Percentiles rank a stretch among this genome's conserved stretches.
Conservation (phyloP, 2,113 vertebrate species). For the Microtus ochrogaster region DNA sequence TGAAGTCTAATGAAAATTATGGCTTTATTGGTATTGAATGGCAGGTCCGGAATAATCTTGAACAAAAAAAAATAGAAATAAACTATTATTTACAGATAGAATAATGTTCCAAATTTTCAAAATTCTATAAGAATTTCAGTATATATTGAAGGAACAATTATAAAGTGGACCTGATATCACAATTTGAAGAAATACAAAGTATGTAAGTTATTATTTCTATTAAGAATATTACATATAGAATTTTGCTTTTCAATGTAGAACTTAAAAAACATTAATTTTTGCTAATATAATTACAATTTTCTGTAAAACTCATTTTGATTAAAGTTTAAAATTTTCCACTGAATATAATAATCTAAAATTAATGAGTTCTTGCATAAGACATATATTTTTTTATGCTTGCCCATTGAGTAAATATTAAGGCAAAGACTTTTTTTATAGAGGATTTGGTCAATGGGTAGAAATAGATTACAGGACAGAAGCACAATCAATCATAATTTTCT, state of each 20-base stretch:
- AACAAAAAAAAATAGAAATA: conserved; percentile 11
- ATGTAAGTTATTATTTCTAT: neutral
- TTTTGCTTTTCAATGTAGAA: neutral
- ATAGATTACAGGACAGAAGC: neutral
- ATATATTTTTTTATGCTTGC: neutral
- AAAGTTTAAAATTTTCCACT: neutral
- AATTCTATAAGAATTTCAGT: conserved; percentile 23
- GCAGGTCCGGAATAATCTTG: neutral
- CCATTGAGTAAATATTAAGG: neutral
- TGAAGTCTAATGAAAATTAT: conserved; percentile 15
- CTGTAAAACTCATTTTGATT: neutral
- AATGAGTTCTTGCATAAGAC: neutral
- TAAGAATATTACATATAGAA: neutral
- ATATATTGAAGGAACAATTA: neutral
- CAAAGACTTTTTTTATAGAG: neutral
- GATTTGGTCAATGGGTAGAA: neutral
- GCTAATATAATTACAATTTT: neutral
- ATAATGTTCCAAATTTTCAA: neutral
- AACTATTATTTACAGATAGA: neutral
- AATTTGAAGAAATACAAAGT: neutral
- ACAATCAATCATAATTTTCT: neutral
- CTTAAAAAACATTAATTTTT: neutral
- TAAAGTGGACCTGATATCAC: neutral
- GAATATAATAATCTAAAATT: neutral
- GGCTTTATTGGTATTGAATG: conserved; percentile 42